A percentile compares a stretch with the other conserved stretches of the same genome.
Conservation (phyloP, 2,113 vertebrate genomes). For the Rhadina sibilatrix region DNA sequence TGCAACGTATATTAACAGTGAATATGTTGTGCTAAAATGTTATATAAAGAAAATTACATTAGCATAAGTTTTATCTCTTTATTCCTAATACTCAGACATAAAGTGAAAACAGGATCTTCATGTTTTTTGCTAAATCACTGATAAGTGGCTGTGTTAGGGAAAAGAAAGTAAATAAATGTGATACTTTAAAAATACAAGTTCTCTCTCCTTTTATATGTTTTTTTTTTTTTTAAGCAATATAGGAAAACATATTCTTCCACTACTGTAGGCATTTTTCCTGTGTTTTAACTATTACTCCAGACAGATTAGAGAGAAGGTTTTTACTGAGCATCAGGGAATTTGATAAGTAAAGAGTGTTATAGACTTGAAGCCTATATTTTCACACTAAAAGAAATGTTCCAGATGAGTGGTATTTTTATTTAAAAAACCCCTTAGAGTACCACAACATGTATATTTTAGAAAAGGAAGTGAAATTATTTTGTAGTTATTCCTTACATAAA, state of each 20-base stretch:
- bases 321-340: not conserved
- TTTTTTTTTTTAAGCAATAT: rapidly evolving
- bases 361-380: not conserved
- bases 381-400: not conserved
- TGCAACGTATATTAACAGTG: not conserved
- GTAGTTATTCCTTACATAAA: not conserved
- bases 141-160: not conserved
- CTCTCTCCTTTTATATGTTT: not conserved
- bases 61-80: not conserved
- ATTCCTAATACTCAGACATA: not conserved
- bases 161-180: not conserved
- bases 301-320: not conserved
- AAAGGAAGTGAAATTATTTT: not conserved
- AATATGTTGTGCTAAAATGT: not conserved
- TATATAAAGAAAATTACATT: not conserved
- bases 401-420: not conserved
- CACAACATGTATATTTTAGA: not conserved
- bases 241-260: not conserved
- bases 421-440: not conserved
- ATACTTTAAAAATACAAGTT: not conserved
- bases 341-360: not conserved
- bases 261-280: not conserved
- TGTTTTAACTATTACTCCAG: not conserved
- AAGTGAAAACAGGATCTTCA: not conserved
- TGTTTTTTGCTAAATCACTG: not conserved